Base-by-base conservation (phyloP, 2,113 vertebrate species). In the Australoheros scitulus region DNA sequence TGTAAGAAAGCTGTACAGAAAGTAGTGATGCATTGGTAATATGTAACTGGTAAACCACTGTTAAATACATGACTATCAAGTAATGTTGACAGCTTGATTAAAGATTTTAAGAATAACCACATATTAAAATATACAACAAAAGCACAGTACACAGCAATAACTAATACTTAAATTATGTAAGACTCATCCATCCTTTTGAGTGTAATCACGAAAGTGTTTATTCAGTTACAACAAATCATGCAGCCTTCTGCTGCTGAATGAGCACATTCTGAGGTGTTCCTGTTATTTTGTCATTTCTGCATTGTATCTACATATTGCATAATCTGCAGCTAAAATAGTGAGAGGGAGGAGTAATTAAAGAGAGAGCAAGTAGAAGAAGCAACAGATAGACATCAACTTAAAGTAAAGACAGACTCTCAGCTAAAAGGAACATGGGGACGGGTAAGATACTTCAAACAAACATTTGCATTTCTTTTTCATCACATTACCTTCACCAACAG, bases 391-490 rank as follows among this genome's bases (percentile, higher is more conserved):
- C 11, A 77, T 74, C 47, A 68, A 4, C 20, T 29, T 6, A 65
- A 24, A 83, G 18, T 2, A 36, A 58, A 43, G 20, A 78, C 55
- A 52, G 29, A 77, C 29, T n/a, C n/a, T 1, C 20, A 14, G 6
- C 55, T 41, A 78, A 2, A 18, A 64, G 38, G 15, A 75, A 43
- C 8, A 90, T 86, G 84, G 10, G 7, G 1, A 14, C 34, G 9
- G 91, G 91, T 92, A 91, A 91, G 87, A 84, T 8, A 7, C 24
- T 79, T 70, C 32, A 32, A 32, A 32, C 58, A 58, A 43, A 74
- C 1, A 20, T 52, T 38, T 2, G 6, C 24, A 10, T 60, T 11
- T 24, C 76, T 68, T 65, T 17, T 43, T 29, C 29, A 29, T 29
- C 29, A 29, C 29, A 4, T 29, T 29, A 34, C 32, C 50, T 34